phyloP scores from a whole-genome alignment of 2,113 vertebrate species.

The Epinephelus cyanopodus region DNA sequence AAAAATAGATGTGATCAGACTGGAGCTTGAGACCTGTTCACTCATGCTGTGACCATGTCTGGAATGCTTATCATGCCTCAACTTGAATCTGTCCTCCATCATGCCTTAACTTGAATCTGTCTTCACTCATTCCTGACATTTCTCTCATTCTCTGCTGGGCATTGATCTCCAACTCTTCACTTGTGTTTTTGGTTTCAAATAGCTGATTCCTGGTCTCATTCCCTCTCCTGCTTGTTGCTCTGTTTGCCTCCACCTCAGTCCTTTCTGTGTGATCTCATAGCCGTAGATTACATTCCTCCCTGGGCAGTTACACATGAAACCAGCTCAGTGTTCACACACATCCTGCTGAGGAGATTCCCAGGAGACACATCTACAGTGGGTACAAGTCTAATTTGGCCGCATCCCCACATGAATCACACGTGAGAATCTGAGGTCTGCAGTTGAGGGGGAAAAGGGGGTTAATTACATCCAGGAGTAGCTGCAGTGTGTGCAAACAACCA shows the following conservation, averaged over 20 bases:
- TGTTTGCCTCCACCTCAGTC: neutral
- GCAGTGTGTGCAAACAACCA: too few species aligned
- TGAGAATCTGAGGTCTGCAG: too few species aligned
- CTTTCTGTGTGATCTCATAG: neutral
- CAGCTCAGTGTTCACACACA: neutral
- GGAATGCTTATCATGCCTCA: too few species aligned
- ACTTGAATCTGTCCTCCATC: neutral
- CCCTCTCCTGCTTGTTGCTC: neutral
- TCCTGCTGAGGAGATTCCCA: too few species aligned
- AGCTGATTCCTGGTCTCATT: neutral
- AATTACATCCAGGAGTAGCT: too few species aligned
- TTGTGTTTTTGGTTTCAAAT: neutral
- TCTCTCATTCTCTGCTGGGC: neutral
- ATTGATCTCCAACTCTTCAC: neutral
- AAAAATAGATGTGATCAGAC: too few species aligned
- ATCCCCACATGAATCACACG: too few species aligned
- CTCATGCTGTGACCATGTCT: too few species aligned
- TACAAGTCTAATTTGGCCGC: too few species aligned
- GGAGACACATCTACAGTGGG: too few species aligned
- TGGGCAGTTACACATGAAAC: neutral
- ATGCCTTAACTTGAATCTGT: constrained; percentile 37
- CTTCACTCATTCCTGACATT: constrained; percentile 27
- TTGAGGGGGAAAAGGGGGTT: too few species aligned
- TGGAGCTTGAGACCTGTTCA: too few species aligned
- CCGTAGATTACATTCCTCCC: neutral